Evolutionary conservation across 23 tunicate species (phyloP).

Genomic region (Ciona savignyi): DNA sequence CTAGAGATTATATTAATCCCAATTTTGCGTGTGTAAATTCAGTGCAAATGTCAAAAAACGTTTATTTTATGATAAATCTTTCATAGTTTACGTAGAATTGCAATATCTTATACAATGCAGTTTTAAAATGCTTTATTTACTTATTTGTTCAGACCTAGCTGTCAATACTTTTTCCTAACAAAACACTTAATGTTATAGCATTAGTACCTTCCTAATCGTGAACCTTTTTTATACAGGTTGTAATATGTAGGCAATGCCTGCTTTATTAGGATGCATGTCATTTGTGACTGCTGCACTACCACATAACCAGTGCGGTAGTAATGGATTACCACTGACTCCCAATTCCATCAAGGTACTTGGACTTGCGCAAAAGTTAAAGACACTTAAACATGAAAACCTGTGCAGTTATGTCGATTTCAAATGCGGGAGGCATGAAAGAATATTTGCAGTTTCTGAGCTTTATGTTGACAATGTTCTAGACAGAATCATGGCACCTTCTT

Average conservation of each 20-base stretch:
- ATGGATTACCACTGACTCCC: slow-evolving; percentile 89
- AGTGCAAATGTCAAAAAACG: too few relatives aligned
- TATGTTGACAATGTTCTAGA: slow-evolving; percentile 15
- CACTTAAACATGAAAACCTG: slow-evolving; percentile 64
- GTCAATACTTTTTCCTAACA: too few relatives aligned
- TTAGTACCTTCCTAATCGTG: too few relatives aligned
- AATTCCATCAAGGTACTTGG: slow-evolving; percentile 80
- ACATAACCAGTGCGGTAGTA: slow-evolving; percentile 82
- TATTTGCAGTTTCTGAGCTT: slow-evolving; percentile 74
- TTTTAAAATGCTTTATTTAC: too few relatives aligned
- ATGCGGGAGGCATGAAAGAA: slow-evolving; percentile 64
- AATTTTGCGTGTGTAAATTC: too few relatives aligned
- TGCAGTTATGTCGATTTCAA: slow-evolving; percentile 72
- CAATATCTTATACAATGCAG: too few relatives aligned
- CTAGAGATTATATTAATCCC: too few relatives aligned
- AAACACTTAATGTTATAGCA: too few relatives aligned
- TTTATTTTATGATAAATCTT: too few relatives aligned
- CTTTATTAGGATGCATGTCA: slow-evolving; percentile 52
- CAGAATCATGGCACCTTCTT: slow-evolving; percentile 7
- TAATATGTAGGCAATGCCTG: not conserved
- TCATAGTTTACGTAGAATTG: too few relatives aligned
- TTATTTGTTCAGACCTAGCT: too few relatives aligned
- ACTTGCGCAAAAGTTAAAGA: slow-evolving; percentile 37
- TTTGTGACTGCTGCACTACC: slow-evolving; percentile 71
- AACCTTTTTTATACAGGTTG: not conserved